Evolutionary conservation across 1,140 invertebrate genomes (phyloP), one percentile per base, ranked within the genome.

Genomic region (Hesperophylax magnus): DNA sequence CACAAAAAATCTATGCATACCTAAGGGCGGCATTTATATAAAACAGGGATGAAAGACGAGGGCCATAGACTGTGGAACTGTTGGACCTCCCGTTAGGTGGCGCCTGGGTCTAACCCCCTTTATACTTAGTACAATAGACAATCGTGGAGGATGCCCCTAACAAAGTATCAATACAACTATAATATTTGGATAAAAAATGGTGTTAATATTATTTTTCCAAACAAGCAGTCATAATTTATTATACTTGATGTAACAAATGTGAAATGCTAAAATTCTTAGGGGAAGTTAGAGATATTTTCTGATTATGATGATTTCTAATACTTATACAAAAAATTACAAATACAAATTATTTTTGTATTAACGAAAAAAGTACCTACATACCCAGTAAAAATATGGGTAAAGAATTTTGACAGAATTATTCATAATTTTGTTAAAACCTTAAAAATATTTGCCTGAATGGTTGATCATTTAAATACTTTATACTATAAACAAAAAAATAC

Each of bases 81-180:
- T 17, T 18, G n/a, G 69, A 72, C 69, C 69, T 72, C 69, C 69
- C 52, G 69, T 72, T 18, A 72, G 47, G 69, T 72, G 69, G 69
- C 69, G 69, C 69, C 69, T 72, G 17, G 20, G 18, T 52, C 34
- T 18, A 53, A 52, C 69, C 69, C 69, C 69, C 69, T 72, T 72
- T 53, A 52, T 72, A 52, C 18, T 20, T 20, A 7, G 17, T 24
- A 53, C 69, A 72, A 72, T 52, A 22, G 69, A 53, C 8, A 39
- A 72, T 53, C 69, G n/a, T 8, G 6, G 69, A 34, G 34, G 20
- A 53, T 22, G 27, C 18, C 18, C 18, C 69, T 20, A 53, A 52
- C 47, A 24, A 52, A 18, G 18, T 52, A 72, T 72, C 27, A 67
- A 67, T 67, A 18, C 14, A 27, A 67, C 27, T 72, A n/a, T 72